Conservation (phyloP, 2,888 invertebrate genomes). For the Sinhomidia bicolor region DNA sequence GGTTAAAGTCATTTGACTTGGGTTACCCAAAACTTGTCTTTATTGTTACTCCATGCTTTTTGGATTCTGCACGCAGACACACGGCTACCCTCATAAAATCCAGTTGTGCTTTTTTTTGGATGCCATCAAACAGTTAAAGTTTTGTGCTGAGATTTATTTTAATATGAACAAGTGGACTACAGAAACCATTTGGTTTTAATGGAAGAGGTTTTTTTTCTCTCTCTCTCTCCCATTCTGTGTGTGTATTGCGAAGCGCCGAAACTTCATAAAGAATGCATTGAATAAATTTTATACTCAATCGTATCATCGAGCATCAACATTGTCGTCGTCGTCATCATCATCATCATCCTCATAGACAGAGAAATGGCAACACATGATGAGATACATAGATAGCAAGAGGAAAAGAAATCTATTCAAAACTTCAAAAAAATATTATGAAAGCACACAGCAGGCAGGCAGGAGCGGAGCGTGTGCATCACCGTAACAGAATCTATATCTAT, state of each 20-base stretch:
- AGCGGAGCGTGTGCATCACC: slow-evolving; percentile 31
- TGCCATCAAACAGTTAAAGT: slow-evolving; percentile 31
- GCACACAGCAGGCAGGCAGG: slow-evolving; percentile 13
- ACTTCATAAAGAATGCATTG: slow-evolving; percentile 47
- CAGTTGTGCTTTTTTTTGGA: slow-evolving; percentile 40
- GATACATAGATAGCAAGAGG: slow-evolving; percentile 11
- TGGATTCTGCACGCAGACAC: too few species aligned
- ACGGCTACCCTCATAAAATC: slow-evolving; percentile 20
- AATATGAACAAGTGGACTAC: slow-evolving; percentile 24
- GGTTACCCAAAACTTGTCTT: slow-evolving; percentile 29
- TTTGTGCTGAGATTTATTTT: slow-evolving; percentile 40
- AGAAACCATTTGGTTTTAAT: slow-evolving; percentile 37
- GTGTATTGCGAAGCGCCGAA: slow-evolving; percentile 21
- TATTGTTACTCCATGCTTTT: neutral
- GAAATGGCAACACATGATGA: slow-evolving; percentile 31
- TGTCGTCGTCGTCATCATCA: neutral
- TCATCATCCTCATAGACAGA: neutral
- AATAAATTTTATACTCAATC: slow-evolving; percentile 47
- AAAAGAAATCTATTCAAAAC: slow-evolving; percentile 38
- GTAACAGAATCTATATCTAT: slow-evolving; percentile 54
- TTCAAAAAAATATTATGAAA: slow-evolving; percentile 15
- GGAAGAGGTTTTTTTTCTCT: slow-evolving; percentile 15
- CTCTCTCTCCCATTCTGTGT: too few species aligned
- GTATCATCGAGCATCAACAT: slow-evolving; percentile 20
- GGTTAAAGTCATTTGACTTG: slow-evolving; percentile 27